These are phyloP conservation scores for Sialis fuliginosa DNA, from an alignment of 2,888 invertebrate species.

Conservation along the genomic window DNA sequence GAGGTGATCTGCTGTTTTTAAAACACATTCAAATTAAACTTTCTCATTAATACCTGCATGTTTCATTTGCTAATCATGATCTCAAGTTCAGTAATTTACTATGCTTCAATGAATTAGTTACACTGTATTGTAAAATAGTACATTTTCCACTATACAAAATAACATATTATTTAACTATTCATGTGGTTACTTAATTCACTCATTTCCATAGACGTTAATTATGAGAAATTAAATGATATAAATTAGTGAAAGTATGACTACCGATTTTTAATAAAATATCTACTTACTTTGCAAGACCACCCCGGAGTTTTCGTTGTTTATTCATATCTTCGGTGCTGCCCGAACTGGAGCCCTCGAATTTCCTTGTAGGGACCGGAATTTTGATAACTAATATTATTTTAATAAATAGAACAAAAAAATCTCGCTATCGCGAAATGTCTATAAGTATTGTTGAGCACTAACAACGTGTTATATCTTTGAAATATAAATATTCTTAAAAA, in stretches of 20 bases:
- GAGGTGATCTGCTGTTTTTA: slow-evolving; percentile 36
- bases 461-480: not conserved
- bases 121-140: too few relatives aligned
- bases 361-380: slow-evolving; percentile 75
- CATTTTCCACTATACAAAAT: too few relatives aligned
- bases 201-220: too few relatives aligned
- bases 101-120: too few relatives aligned
- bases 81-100: too few relatives aligned
- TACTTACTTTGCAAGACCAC: slow-evolving; percentile 54
- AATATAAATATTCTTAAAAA: slow-evolving; percentile 12
- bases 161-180: too few relatives aligned
- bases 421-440: not conserved
- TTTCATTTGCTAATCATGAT: too few relatives aligned
- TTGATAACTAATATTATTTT: slow-evolving; percentile 29
- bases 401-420: slow-evolving; percentile 7
- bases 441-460: slow-evolving; percentile 13
- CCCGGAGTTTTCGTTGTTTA: slow-evolving; percentile 71
- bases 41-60: too few relatives aligned
- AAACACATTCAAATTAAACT: too few relatives aligned
- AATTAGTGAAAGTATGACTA: too few relatives aligned
- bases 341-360: slow-evolving; percentile 63
- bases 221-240: too few relatives aligned
- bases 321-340: slow-evolving; percentile 51
- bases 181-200: too few relatives aligned
- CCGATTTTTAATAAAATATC: not conserved